Conservation (phyloP, 2,797 vertebrate species). For the Eutrigla gurnardus region DNA sequence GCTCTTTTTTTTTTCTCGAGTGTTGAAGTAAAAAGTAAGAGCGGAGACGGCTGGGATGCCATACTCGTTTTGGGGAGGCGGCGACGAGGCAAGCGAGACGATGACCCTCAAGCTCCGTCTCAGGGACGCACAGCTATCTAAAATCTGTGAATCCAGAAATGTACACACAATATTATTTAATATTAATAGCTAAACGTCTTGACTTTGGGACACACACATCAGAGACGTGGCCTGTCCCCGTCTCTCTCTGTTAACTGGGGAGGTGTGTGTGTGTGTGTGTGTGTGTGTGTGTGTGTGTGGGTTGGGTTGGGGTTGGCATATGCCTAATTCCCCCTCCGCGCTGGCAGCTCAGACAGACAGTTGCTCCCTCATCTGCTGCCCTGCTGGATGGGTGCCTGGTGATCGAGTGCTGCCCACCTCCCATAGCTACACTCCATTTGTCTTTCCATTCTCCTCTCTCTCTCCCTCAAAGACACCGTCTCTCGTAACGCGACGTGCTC, state of each 20-base stretch:
- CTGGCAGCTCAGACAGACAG: slow-evolving; percentile 73
- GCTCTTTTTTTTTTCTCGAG: slow-evolving; percentile 40
- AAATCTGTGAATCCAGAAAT: slow-evolving; percentile 40
- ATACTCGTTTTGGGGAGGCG: slow-evolving; percentile 38
- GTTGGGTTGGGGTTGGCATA: slow-evolving; percentile 55
- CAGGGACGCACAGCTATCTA: slow-evolving; percentile 31
- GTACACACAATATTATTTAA: background rate
- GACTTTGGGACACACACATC: slow-evolving; percentile 15
- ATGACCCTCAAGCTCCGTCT: slow-evolving; percentile 53
- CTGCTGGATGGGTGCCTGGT: slow-evolving; percentile 73
- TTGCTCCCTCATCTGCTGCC: slow-evolving; percentile 82
- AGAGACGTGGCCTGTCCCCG: slow-evolving; percentile 10
- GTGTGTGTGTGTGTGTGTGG: slow-evolving; percentile 26
- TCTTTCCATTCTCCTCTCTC: background rate
- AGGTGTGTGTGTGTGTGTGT: slow-evolving; percentile 20
- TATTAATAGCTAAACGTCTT: slow-evolving; percentile 14
- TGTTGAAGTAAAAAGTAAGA: slow-evolving; percentile 51
- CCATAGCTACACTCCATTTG: slow-evolving; percentile 28
- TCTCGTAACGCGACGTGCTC: slow-evolving; percentile 40
- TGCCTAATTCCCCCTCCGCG: slow-evolving; percentile 63
- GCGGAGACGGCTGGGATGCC: slow-evolving; percentile 36
- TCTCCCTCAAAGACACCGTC: slow-evolving; percentile 30
- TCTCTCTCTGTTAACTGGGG: slow-evolving; percentile 26
- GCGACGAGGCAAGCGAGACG: slow-evolving; percentile 27
- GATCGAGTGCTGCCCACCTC: slow-evolving; percentile 64